Conservation (phyloP, 1,140 invertebrate genomes). For the Grapholita molesta region DNA sequence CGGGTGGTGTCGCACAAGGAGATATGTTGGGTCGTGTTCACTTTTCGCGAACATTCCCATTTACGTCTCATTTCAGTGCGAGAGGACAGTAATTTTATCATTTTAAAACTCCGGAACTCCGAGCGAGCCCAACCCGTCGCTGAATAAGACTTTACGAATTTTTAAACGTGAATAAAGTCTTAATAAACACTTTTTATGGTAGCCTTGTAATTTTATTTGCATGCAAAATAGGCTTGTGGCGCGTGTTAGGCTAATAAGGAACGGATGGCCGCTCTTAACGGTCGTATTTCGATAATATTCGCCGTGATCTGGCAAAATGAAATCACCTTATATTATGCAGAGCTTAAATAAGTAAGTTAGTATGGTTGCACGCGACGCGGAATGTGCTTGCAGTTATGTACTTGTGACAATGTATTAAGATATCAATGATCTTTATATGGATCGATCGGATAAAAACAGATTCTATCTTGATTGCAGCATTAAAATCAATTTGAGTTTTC, state of each 20-base stretch:
- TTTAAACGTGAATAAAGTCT: conserved; percentile 68
- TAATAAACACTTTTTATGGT: conserved; percentile 69
- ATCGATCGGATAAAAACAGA: not conserved
- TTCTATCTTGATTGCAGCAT: conserved; percentile 3
- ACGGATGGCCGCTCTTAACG: conserved; percentile 49
- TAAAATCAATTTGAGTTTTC: conserved; percentile 7
- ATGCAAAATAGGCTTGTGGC: conserved; percentile 54
- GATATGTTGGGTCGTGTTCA: conserved; percentile 47
- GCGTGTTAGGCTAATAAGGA: conserved; percentile 67
- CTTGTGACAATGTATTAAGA: not conserved
- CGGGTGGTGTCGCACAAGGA: conserved; percentile 56
- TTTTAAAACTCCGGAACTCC: conserved; percentile 61
- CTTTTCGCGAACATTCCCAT: conserved; percentile 57
- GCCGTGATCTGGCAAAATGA: conserved; percentile 40
- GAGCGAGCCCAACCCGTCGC: conserved; percentile 43
- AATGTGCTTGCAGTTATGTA: not conserved
- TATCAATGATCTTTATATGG: conserved; percentile 1
- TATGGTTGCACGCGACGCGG: not conserved
- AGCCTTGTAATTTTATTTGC: conserved; percentile 64
- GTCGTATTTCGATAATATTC: conserved; percentile 44
- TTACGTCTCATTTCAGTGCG: conserved; percentile 59
- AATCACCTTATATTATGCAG: conserved; percentile 41
- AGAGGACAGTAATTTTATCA: conserved; percentile 61
- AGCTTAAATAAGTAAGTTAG: conserved; percentile 17
- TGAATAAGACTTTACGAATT: conserved; percentile 71